phyloP scores from a whole-genome alignment of 2,797 vertebrate species.

The Spinus olivaceus region DNA sequence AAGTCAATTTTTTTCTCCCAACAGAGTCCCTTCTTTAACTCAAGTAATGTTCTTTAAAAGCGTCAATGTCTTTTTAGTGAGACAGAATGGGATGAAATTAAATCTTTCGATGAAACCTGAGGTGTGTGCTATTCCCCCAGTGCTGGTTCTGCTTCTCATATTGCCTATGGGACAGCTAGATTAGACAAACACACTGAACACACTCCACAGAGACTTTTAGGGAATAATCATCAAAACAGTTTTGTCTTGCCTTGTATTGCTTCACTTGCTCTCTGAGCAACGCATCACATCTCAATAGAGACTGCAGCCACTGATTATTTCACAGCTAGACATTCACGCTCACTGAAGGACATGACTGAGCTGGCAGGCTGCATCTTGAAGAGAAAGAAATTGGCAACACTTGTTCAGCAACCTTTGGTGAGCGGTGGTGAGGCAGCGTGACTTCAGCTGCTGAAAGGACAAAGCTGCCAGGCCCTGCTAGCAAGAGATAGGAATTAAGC shows the following conservation, averaged over 20 bases:
- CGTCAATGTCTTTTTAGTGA: neutral
- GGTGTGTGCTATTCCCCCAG: neutral
- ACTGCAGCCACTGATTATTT: neutral
- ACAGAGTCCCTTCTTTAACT: neutral
- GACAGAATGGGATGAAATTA: neutral
- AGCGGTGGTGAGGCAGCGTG: neutral
- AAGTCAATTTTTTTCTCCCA: neutral
- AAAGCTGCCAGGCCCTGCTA: conserved; percentile 41
- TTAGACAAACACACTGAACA: neutral
- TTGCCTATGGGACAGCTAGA: neutral
- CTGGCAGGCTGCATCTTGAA: conserved; percentile 26
- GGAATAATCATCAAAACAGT: neutral
- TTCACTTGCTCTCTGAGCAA: neutral
- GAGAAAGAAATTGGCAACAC: conserved; percentile 24
- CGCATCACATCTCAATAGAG: neutral
- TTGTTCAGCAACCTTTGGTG: neutral
- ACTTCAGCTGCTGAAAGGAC: conserved; percentile 35
- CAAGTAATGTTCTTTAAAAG: neutral
- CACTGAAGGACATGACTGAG: neutral
- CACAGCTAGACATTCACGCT: neutral
- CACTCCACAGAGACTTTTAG: neutral
- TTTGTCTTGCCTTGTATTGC: neutral
- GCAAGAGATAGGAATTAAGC: conserved; percentile 66
- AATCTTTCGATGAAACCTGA: conserved; percentile 7
- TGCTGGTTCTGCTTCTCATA: neutral